A percentile compares a stretch with the other conserved stretches of the same genome.
Evolutionary conservation across 2,888 invertebrate species (phyloP).

Genomic region (Metopia argyrocephala): DNA sequence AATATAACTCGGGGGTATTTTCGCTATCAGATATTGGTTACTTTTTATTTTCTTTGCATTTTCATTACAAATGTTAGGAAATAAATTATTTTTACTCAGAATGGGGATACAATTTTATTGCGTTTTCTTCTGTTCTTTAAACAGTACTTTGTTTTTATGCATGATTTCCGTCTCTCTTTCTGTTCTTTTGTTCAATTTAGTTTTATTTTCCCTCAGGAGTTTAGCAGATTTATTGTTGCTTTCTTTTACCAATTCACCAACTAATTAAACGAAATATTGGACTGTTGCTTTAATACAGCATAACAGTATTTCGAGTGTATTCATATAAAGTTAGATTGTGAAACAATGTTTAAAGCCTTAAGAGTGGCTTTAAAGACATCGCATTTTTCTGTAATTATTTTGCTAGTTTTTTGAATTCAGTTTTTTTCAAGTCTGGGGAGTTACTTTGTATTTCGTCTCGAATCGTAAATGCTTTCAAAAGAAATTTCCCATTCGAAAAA

Average conservation of each 20-base stretch:
- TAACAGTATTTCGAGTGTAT: conserved; percentile 43
- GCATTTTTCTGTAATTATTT: too few species aligned
- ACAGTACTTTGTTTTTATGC: conserved; percentile 11
- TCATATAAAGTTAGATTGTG: conserved; percentile 55
- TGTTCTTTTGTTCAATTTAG: neutral
- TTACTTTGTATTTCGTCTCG: too few species aligned
- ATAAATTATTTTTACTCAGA: neutral
- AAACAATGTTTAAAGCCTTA: too few species aligned
- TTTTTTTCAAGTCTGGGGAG: too few species aligned
- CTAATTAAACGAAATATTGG: conserved; percentile 43
- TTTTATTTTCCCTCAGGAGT: conserved; percentile 26
- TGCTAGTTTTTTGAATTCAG: too few species aligned
- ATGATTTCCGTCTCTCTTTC: conserved; percentile 20
- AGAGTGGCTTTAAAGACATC: too few species aligned
- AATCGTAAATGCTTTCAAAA: too few species aligned
- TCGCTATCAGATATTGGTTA: conserved; percentile 4
- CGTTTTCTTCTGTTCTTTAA: neutral
- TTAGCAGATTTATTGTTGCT: conserved; percentile 50
- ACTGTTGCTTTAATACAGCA: conserved; percentile 21
- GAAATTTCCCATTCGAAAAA: too few species aligned
- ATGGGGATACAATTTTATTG: neutral
- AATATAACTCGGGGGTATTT: neutral
- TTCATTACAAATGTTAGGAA: neutral
- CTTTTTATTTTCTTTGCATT: neutral
- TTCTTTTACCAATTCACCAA: conserved; percentile 32